Evolutionary conservation across 2,113 vertebrate species (phyloP).

Genomic region (Pterocles orientalis): DNA sequence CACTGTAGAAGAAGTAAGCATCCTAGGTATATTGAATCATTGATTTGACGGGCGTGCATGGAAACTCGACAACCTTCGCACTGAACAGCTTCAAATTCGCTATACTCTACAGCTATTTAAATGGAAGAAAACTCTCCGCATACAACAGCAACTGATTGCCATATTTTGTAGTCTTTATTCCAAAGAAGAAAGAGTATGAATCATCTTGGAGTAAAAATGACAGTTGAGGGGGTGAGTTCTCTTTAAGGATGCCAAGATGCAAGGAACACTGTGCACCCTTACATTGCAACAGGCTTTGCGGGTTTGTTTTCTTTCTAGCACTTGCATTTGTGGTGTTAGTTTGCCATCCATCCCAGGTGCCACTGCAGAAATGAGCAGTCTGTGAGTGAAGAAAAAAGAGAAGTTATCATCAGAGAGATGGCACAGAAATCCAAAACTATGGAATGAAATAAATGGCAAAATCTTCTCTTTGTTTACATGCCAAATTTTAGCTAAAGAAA

Average conservation of each 20-base stretch:
- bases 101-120: background rate
- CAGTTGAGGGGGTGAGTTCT: background rate
- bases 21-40: background rate
- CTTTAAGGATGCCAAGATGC: background rate
- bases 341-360: background rate
- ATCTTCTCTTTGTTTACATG: conserved; percentile 1
- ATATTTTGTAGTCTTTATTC: background rate
- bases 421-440: background rate
- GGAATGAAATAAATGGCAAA: background rate
- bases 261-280: background rate
- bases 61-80: background rate
- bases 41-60: fast-evolving
- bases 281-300: background rate
- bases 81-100: background rate
- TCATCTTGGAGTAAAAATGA: background rate
- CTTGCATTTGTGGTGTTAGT: background rate
- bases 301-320: background rate
- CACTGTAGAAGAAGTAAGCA: background rate
- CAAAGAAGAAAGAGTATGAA: background rate
- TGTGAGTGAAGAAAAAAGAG: background rate
- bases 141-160: background rate
- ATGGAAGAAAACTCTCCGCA: background rate
- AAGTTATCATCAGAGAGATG: background rate
- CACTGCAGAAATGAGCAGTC: background rate
- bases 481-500: conserved; percentile 33